These are phyloP conservation scores for Plagodis dolabraria DNA, from an alignment of 2,888 invertebrate genomes.

Conservation along the genomic window DNA sequence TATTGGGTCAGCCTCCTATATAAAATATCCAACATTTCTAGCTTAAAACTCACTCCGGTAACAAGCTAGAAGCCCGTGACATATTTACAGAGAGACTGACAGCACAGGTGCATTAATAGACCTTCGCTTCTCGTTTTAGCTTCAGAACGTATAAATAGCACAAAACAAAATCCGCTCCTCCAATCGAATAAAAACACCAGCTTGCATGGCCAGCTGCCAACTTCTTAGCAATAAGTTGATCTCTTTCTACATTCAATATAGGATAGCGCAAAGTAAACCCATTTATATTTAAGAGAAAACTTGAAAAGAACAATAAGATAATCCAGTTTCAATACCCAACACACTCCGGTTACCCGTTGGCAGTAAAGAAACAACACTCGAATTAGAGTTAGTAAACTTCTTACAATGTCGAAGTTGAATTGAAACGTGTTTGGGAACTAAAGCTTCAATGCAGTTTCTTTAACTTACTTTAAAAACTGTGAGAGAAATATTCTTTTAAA, in stretches of 20 bases:
- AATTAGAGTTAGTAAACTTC: constrained; percentile 19
- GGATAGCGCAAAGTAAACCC: constrained; percentile 7
- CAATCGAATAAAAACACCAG: too few species aligned
- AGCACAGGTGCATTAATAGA: too few species aligned
- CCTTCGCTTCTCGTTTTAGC: too few species aligned
- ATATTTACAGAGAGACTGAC: too few species aligned
- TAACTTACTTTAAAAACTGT: constrained; percentile 24
- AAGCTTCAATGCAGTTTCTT: constrained; percentile 20
- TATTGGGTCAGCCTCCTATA: too few species aligned
- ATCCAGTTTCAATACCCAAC: constrained; percentile 21
- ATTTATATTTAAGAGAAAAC: constrained; percentile 9
- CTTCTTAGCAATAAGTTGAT: too few species aligned
- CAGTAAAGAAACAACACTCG: constrained; percentile 18
- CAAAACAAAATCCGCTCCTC: too few species aligned
- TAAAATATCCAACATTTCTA: too few species aligned
- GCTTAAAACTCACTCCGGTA: too few species aligned
- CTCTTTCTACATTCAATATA: constrained; percentile 2
- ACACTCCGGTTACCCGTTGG: neutral
- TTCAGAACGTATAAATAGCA: too few species aligned
- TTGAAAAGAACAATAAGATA: constrained; percentile 18
- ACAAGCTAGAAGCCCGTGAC: too few species aligned
- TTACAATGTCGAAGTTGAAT: constrained; percentile 13
- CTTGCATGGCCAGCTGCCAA: too few species aligned
- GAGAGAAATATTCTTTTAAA: constrained; percentile 25
- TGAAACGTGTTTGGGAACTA: constrained; percentile 18